These are phyloP conservation scores for Drosophila funebris DNA, from an alignment of 1,140 invertebrate genomes.

Conservation along the genomic window DNA sequence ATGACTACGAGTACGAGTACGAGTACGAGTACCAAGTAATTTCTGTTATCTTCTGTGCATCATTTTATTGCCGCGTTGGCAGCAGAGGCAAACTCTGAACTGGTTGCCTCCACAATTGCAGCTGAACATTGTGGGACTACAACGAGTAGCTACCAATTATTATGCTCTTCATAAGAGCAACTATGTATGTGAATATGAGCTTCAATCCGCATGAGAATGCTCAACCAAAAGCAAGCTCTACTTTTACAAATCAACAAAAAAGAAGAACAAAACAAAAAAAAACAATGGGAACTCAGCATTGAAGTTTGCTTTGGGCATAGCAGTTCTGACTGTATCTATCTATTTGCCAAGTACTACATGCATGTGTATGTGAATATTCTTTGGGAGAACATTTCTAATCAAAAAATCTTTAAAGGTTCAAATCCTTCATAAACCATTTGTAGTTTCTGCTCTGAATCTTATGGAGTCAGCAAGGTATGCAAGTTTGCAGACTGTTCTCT, in stretches of 20 bases:
- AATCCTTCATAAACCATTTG: too few species aligned
- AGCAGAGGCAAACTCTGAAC: conserved; percentile 45
- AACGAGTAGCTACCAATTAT: conserved; percentile 61
- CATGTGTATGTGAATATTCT: background rate
- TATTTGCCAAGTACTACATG: background rate
- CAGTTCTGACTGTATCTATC: background rate
- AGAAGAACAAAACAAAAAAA: background rate
- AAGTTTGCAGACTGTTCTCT: too few species aligned
- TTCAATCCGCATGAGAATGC: conserved; percentile 29
- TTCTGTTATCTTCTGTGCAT: conserved; percentile 77
- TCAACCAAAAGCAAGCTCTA: conserved; percentile 20
- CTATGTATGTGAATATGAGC: conserved; percentile 53
- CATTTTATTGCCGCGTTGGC: conserved; percentile 70
- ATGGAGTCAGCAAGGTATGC: too few species aligned
- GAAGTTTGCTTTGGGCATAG: background rate
- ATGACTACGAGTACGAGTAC: conserved; percentile 1
- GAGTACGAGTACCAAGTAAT: conserved; percentile 53
- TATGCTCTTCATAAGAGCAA: conserved; percentile 43
- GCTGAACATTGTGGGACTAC: background rate
- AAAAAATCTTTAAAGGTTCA: too few species aligned
- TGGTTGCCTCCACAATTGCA: conserved; percentile 17
- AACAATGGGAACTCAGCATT: conserved; percentile 19
- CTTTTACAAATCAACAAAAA: conserved; percentile 6
- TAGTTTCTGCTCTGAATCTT: too few species aligned
- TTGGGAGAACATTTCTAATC: too few species aligned